Evolutionary conservation across 2,888 invertebrate genomes (phyloP).

Genomic region (Ethmia dodecea): DNA sequence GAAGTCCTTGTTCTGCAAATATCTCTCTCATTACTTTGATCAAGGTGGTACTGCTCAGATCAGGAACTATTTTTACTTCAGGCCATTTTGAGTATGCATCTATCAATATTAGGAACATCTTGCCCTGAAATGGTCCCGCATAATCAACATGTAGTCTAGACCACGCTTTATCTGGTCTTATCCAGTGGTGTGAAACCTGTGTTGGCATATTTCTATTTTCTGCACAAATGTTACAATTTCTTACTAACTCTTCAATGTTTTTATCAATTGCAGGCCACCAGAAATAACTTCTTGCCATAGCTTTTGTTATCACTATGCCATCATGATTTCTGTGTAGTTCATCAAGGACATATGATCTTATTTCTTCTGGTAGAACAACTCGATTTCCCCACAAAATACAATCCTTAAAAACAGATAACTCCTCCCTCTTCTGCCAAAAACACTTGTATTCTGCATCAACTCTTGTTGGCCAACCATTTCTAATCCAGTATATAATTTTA

Average conservation of each 20-base stretch:
- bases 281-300: conserved; percentile 10
- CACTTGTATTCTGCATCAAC: no score
- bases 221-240: not conserved
- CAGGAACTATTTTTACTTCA: conserved; percentile 7
- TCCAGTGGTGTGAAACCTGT: conserved; percentile 11
- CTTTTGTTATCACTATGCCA: conserved; percentile 12
- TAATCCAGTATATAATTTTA: no score
- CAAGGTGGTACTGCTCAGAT: conserved; percentile 3
- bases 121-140: conserved; percentile 16
- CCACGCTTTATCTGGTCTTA: conserved; percentile 13
- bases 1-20: not conserved
- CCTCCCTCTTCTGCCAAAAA: no score
- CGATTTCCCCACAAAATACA: conserved; percentile 11
- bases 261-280: conserved; percentile 12
- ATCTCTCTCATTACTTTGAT: conserved; percentile 1
- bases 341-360: conserved; percentile 1
- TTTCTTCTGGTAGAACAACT: conserved; percentile 8
- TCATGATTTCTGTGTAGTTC: conserved; percentile 11
- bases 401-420: no score
- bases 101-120: conserved; percentile 15
- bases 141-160: conserved; percentile 18
- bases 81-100: conserved; percentile 18
- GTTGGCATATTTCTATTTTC: conserved; percentile 13
- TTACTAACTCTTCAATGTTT: conserved; percentile 3
- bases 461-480: no score